Base-by-base conservation (phyloP, 2,113 vertebrate species). In the Hippocampus zosterae region DNA sequence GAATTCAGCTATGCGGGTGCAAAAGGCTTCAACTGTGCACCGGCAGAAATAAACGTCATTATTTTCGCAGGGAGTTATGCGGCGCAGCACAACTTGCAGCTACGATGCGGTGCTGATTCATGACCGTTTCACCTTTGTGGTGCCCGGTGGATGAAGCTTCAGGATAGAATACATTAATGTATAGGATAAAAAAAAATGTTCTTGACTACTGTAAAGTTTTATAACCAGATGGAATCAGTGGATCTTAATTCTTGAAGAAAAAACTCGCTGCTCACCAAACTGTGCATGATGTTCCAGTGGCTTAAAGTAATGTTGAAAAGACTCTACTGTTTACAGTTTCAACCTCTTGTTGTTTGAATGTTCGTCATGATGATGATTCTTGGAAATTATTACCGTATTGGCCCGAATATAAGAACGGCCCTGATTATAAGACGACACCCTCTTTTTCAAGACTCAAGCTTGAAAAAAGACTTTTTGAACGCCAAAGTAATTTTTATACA, bases 71-170 rank as follows among this genome's bases (percentile, higher is more conserved):
- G 52, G 57, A 52, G 80, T 81, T 81, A 62, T 74, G 72, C 64
- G 61, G 76, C 33, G 48, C 55, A 72, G 57, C 63, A 59, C 67
- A 84, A 77, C n/a, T n/a, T n/a, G n/a, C n/a, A n/a, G n/a, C n/a
- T n/a, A n/a, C 50, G 37, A 2, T 33, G 60, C 48, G 59, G 40
- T 50, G 74, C 77, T 80, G 76, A 72, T 69, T 73, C 53, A 74
- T 77, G 78, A 85, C 84, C 79, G 79, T 71, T 76, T 85, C 81
- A 88, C 88, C 83, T 83, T 78, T 65, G 73, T 65, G 15, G 55
- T 69, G 67, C 56, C 76, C 83, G 67, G 59, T 69, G 75, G 77
- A 82, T 77, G 79, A 84, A 77, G 77, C 79, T 78, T 46, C 21
- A 53, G 60, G 74, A 52, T 4, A n/a, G 8, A 40, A 62, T 23